Base-by-base conservation (phyloP, 2,113 vertebrate genomes). In the Fulmarus glacialis region DNA sequence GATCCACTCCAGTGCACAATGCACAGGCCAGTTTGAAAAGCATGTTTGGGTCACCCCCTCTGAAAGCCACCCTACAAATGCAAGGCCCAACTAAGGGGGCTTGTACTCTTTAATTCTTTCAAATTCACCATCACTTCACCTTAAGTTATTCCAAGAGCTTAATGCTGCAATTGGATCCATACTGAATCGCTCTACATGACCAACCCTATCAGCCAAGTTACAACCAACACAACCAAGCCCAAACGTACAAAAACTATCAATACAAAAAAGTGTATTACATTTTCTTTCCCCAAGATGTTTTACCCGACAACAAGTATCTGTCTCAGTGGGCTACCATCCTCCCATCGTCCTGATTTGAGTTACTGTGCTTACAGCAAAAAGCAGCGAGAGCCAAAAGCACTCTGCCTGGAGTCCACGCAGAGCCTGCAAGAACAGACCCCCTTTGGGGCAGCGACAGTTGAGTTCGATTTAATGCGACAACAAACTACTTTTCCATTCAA, bases 401-500 rank as follows among this genome's bases (percentile, higher is more conserved):
- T 73, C 22, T 48, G 85, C 90, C 85, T 56, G 24, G 55, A 10
- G 4, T 55, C 92, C 92, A 82, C 40, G 58, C 90, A 79, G 60
- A 93, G 74, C 74, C 82, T 93, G 95, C 90, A 90, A 83, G 83
- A 93, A 89, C 95, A 96, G 89, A 90, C 32, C 86, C 86, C 93
- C 93, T 89, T 6, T 32, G 86, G 94, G 91, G 93, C 82, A 95
- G 86, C 7, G 4, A 77, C 91, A 90, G 71, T 83, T 14, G 83
- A 95, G 91, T 63, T 81, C 53, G 5, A 83, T 86, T 96, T 90
- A 93, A 96, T 48, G 72, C 7, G 2, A 95, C 91, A 95, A 70
- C 75, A 96, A 96, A 93, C 95, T 64, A 56, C 87, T 96, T 95
- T 92, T 92, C 93, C 93, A 94, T 81, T 77, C 71, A 67, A 93